Evolutionary conservation across 1,140 invertebrate species (phyloP).

Genomic region (Leptopilina clavipes): DNA sequence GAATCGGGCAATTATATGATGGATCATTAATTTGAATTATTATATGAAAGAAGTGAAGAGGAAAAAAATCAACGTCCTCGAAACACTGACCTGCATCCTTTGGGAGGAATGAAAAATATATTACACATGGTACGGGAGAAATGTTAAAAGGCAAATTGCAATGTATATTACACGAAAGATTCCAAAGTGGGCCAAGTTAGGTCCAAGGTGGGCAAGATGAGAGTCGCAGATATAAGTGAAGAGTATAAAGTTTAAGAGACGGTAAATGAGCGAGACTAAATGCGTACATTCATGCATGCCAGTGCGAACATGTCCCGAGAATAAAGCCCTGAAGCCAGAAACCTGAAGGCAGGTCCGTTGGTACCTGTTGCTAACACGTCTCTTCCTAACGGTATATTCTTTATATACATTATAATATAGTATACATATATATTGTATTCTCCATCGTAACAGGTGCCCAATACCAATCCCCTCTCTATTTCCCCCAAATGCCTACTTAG

Average conservation of each 20-base stretch:
- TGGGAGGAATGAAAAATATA: neutral
- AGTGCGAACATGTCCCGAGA: slow-evolving; percentile 36
- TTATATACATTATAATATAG: slow-evolving; percentile 34
- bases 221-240: neutral
- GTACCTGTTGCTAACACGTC: slow-evolving; percentile 67
- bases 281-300: slow-evolving; percentile 30
- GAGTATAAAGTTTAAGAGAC: neutral
- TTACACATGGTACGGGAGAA: neutral
- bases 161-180: neutral
- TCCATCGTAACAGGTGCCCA: slow-evolving; percentile 68
- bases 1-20: neutral
- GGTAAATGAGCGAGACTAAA: slow-evolving; percentile 2
- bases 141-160: slow-evolving; percentile 19
- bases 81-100: slow-evolving; percentile 28
- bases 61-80: neutral
- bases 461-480: slow-evolving; percentile 53
- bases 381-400: slow-evolving; percentile 69
- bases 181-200: slow-evolving; percentile 34
- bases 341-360: slow-evolving; percentile 63
- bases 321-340: slow-evolving; percentile 47
- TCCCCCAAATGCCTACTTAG: slow-evolving; percentile 49
- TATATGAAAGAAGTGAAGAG: neutral
- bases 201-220: slow-evolving; percentile 18
- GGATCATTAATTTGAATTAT: slow-evolving; percentile 17
- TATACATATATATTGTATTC: no score